Percentiles rank a stretch among this genome's conserved stretches.
phyloP scores from a whole-genome alignment of 2,113 vertebrate genomes.

The Xiphophorus maculatus region DNA sequence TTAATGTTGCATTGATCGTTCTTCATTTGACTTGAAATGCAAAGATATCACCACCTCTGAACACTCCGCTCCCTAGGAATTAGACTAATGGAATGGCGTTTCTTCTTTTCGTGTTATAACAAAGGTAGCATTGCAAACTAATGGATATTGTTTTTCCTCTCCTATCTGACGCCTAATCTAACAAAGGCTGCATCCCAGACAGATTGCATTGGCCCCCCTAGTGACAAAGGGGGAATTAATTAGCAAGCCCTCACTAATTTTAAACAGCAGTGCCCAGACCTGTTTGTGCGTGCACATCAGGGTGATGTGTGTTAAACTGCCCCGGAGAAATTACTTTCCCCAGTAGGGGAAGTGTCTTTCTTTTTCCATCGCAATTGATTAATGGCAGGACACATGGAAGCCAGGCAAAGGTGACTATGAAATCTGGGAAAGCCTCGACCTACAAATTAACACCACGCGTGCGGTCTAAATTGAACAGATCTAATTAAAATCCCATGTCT shows the following conservation, averaged over 20 bases:
- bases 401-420: slow-evolving; percentile 66
- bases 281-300: slow-evolving; percentile 66
- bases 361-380: slow-evolving; percentile 72
- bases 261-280: slow-evolving; percentile 64
- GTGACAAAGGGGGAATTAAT: slow-evolving; percentile 79
- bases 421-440: slow-evolving; percentile 68
- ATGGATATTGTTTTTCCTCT: slow-evolving; percentile 78
- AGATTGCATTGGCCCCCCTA: slow-evolving; percentile 62
- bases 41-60: slow-evolving; percentile 48
- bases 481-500: slow-evolving; percentile 72
- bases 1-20: slow-evolving; percentile 75
- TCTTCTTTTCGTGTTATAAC: slow-evolving; percentile 50
- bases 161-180: slow-evolving; percentile 74
- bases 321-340: slow-evolving; percentile 74
- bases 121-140: slow-evolving; percentile 70
- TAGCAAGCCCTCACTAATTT: slow-evolving; percentile 76
- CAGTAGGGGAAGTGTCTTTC: slow-evolving; percentile 39
- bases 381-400: slow-evolving; percentile 68
- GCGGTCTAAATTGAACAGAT: slow-evolving; percentile 71
- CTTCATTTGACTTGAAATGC: slow-evolving; percentile 75
- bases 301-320: slow-evolving; percentile 60
- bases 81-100: slow-evolving; percentile 68
- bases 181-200: slow-evolving; percentile 67
- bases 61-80: slow-evolving; percentile 68
- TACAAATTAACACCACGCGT: slow-evolving; percentile 69